Conservation (phyloP, 2,113 vertebrate genomes). For the Gorsachius goisagi region DNA sequence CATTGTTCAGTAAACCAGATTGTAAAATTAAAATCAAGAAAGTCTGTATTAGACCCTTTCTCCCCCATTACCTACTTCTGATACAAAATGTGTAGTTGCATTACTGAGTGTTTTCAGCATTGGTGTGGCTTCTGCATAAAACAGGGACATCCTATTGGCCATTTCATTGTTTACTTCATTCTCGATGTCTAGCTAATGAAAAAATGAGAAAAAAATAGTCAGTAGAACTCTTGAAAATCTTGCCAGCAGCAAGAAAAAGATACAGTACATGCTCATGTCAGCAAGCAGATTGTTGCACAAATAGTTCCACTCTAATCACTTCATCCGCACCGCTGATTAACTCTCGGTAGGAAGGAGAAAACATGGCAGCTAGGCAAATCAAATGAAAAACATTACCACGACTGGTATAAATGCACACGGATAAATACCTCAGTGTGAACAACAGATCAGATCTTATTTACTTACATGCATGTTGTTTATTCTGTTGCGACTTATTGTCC, state of each 20-base stretch:
- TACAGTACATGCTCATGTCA: neutral
- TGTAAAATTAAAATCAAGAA: neutral
- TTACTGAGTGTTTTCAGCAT: conserved; percentile 98
- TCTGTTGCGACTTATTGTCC: conserved; percentile 94
- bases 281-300: neutral
- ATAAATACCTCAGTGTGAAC: neutral
- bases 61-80: conserved; percentile 80
- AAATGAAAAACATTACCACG: neutral
- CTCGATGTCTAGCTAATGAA: conserved; percentile 91
- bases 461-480: conserved; percentile 99
- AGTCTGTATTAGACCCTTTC: neutral
- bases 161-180: conserved; percentile 99
- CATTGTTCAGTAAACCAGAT: neutral
- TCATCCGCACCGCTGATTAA: neutral
- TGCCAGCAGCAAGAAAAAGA: neutral
- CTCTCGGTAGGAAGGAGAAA: neutral
- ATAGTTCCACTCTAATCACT: neutral
- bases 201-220: conserved; percentile 32
- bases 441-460: neutral
- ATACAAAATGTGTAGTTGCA: conserved; percentile 95
- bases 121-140: conserved; percentile 96
- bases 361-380: neutral
- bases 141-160: conserved; percentile 98
- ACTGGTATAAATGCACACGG: neutral
- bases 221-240: neutral